phyloP scores from a whole-genome alignment of 2,888 invertebrate genomes.

The Pantelozetes paolii region DNA sequence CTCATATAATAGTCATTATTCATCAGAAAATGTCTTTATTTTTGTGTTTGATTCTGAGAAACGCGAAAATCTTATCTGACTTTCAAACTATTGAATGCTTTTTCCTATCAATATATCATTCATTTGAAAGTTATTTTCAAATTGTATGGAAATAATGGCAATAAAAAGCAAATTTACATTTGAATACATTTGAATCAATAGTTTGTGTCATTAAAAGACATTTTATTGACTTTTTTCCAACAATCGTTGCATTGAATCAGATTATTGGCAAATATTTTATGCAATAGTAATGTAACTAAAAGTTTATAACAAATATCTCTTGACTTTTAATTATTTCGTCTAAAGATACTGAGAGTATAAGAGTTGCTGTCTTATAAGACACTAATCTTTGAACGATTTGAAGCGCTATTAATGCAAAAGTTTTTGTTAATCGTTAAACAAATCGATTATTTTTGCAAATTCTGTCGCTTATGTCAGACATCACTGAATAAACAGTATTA shows the following conservation, averaged over 20 bases:
- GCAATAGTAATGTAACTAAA: background rate
- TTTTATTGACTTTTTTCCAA: background rate
- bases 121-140: background rate
- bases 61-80: background rate
- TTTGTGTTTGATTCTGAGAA: background rate
- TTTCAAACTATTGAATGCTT: constrained; percentile 5
- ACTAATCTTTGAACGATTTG: constrained; percentile 17
- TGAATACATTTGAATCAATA: background rate
- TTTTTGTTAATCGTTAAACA: background rate
- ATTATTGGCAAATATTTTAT: background rate
- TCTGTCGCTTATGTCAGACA: constrained; percentile 29
- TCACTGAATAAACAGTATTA: background rate
- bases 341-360: background rate
- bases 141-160: background rate
- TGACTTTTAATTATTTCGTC: background rate
- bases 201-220: background rate
- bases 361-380: background rate
- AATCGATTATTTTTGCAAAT: constrained; percentile 27
- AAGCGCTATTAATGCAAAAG: constrained; percentile 17
- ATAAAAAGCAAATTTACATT: background rate
- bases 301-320: background rate
- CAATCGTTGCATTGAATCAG: background rate
- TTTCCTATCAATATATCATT: constrained; percentile 32
- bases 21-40: constrained; percentile 34
- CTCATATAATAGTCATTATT: constrained; percentile 35